Evolutionary conservation across 2,113 vertebrate genomes (phyloP).

Genomic region (Morone saxatilis): DNA sequence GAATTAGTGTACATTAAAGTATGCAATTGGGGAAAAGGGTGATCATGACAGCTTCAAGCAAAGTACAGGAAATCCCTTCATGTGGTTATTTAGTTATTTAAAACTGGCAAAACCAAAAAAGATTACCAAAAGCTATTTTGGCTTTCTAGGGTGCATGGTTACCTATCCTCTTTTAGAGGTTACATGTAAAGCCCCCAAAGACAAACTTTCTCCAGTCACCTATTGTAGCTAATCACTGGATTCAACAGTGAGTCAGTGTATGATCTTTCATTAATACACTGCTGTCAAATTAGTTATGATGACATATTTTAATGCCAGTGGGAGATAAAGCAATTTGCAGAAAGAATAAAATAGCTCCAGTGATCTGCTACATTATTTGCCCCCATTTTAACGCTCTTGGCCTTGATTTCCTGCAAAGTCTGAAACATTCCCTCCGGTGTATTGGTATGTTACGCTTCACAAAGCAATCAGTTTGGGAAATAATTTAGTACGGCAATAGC

Average conservation of each 20-base stretch:
- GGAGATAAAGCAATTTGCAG: slow-evolving; percentile 41
- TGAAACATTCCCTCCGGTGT: slow-evolving; percentile 40
- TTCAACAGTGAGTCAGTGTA: slow-evolving; percentile 1
- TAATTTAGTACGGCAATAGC: slow-evolving; percentile 29
- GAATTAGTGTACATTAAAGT: neutral
- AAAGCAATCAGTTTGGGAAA: slow-evolving; percentile 37
- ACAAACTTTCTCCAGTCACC: neutral
- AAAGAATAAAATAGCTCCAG: slow-evolving; percentile 40
- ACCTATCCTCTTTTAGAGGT: neutral
- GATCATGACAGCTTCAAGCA: neutral
- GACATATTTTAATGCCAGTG: slow-evolving; percentile 15
- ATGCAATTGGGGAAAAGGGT: neutral
- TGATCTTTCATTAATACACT: slow-evolving; percentile 16
- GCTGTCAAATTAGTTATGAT: slow-evolving; percentile 35
- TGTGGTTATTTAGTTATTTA: neutral
- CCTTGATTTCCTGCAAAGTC: slow-evolving; percentile 31
- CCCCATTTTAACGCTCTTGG: slow-evolving; percentile 26
- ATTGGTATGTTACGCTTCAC: slow-evolving; percentile 25
- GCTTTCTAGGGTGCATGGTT: neutral
- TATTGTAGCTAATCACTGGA: neutral
- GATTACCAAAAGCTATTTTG: neutral
- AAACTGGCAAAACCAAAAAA: neutral
- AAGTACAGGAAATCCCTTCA: neutral
- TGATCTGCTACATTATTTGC: slow-evolving; percentile 44
- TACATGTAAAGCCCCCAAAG: neutral